These are phyloP conservation scores for Anarsia innoxiella DNA, from an alignment of 2,888 invertebrate genomes.

Conservation along the genomic window DNA sequence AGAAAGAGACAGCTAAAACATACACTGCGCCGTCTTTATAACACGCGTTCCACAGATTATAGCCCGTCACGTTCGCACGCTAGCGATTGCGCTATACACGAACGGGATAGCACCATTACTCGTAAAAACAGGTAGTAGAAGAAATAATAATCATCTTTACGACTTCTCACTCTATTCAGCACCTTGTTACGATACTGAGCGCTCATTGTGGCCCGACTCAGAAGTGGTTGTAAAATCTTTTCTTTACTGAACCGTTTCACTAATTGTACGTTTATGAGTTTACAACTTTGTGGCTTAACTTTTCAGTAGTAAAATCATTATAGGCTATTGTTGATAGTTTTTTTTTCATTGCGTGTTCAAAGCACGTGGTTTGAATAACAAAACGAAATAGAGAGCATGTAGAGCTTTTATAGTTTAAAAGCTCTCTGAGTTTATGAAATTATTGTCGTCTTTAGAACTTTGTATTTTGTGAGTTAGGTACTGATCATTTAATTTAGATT, in stretches of 20 bases:
- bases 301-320: constrained; percentile 60
- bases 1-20: constrained; percentile 50
- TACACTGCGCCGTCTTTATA: constrained; percentile 37
- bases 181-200: constrained; percentile 75
- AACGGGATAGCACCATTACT: constrained; percentile 53
- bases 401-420: constrained; percentile 3
- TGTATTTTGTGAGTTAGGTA: no score
- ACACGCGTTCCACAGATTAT: constrained; percentile 45
- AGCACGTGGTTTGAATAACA: constrained; percentile 5
- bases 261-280: constrained; percentile 76
- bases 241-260: constrained; percentile 73
- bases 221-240: constrained; percentile 74
- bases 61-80: constrained; percentile 40
- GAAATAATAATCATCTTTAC: constrained; percentile 77
- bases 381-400: constrained; percentile 4
- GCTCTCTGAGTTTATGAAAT: no score
- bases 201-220: constrained; percentile 71
- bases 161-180: constrained; percentile 77
- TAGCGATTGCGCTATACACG: constrained; percentile 29
- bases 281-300: constrained; percentile 70
- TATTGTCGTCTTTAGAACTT: no score
- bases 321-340: constrained; percentile 50
- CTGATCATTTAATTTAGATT: no score
- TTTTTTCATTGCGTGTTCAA: constrained; percentile 29
- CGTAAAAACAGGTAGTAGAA: constrained; percentile 77